These are phyloP conservation scores for Kradibia gibbosae DNA, from an alignment of 1,140 invertebrate genomes.

Conservation along the genomic window DNA sequence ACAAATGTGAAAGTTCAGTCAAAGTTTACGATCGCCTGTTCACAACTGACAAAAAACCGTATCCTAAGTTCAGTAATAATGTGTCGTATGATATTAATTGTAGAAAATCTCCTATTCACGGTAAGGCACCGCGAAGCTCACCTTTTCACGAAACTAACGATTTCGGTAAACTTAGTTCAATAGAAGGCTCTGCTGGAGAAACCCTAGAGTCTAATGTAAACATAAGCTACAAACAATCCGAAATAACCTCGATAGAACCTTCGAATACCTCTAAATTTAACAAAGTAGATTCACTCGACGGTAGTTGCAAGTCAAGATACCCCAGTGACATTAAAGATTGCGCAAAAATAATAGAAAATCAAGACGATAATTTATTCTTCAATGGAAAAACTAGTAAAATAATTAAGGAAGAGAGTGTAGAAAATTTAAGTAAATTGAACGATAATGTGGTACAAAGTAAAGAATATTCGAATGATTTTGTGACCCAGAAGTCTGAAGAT, in stretches of 20 bases:
- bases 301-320: slow-evolving; percentile 46
- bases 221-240: slow-evolving; percentile 29
- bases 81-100: slow-evolving; percentile 47
- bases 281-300: slow-evolving; percentile 35
- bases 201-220: slow-evolving; percentile 39
- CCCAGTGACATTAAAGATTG: slow-evolving; percentile 47
- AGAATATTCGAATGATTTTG: slow-evolving; percentile 35
- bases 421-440: slow-evolving; percentile 43
- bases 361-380: slow-evolving; percentile 46
- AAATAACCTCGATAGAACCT: slow-evolving; percentile 40
- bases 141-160: slow-evolving; percentile 52
- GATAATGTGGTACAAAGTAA: slow-evolving; percentile 43
- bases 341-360: slow-evolving; percentile 34
- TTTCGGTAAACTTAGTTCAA: slow-evolving; percentile 44
- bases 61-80: slow-evolving; percentile 42
- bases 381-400: slow-evolving; percentile 44
- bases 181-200: slow-evolving; percentile 47
- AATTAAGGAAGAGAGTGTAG: slow-evolving; percentile 34
- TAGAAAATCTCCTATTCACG: slow-evolving; percentile 56
- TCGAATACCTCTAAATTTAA: slow-evolving; percentile 44
- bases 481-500: slow-evolving; percentile 61
- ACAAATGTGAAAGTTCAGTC: slow-evolving; percentile 37
- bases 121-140: slow-evolving; percentile 56
- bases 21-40: slow-evolving; percentile 34
- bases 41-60: slow-evolving; percentile 31